phyloP scores from a whole-genome alignment of 2,113 vertebrate species.

The Eulacestoma nigropectus region DNA sequence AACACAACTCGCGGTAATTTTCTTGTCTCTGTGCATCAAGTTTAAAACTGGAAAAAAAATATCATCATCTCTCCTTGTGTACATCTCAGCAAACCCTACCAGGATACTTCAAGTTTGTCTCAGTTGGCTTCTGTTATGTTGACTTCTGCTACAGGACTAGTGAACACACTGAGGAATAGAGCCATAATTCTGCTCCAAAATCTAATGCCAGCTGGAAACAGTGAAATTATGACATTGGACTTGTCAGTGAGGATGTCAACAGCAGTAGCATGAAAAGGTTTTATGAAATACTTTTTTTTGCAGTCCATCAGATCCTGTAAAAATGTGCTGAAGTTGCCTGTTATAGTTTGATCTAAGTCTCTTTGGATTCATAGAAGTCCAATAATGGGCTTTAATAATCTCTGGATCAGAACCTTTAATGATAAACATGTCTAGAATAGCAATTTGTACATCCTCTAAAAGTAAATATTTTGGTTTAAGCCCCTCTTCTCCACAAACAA shows the following conservation, averaged over 20 bases:
- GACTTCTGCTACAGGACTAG: constrained; percentile 50
- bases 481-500: neutral
- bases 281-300: constrained; percentile 18
- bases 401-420: neutral
- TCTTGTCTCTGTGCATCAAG: neutral
- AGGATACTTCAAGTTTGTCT: constrained; percentile 28
- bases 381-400: neutral
- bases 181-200: constrained; percentile 63
- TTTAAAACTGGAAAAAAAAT: neutral
- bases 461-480: constrained; percentile 20
- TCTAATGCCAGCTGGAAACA: constrained; percentile 52
- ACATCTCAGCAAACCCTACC: neutral
- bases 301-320: constrained; percentile 22
- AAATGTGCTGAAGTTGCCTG: neutral
- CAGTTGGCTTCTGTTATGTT: constrained; percentile 54
- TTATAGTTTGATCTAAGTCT: neutral
- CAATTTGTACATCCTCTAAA: neutral
- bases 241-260: constrained; percentile 53
- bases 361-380: neutral
- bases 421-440: neutral
- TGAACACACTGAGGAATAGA: constrained; percentile 56
- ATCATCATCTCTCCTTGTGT: neutral
- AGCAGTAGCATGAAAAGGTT: constrained; percentile 34
- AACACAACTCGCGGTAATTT: neutral
- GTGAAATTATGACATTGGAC: constrained; percentile 59